Evolutionary conservation across 2,888 invertebrate species (phyloP).

Genomic region (Hymenopus coronatus): DNA sequence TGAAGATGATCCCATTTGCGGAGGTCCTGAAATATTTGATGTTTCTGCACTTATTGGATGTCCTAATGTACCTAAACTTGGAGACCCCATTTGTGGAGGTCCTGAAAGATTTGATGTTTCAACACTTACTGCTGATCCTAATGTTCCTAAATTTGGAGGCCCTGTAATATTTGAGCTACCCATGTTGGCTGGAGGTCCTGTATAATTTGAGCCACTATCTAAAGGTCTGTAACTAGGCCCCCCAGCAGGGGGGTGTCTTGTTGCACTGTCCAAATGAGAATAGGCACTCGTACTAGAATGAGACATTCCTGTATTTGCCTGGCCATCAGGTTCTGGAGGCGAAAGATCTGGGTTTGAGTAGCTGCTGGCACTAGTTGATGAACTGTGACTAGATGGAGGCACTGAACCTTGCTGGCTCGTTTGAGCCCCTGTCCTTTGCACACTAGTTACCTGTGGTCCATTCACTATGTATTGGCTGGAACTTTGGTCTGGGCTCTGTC

Average conservation of each 20-base stretch:
- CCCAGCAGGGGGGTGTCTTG: background rate
- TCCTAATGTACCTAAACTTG: too few relatives aligned
- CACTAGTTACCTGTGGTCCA: background rate
- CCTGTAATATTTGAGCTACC: too few relatives aligned
- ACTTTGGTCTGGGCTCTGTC: constrained; percentile 36
- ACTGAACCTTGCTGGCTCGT: too few relatives aligned
- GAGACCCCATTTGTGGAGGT: too few relatives aligned
- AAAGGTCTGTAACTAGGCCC: too few relatives aligned
- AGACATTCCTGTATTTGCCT: background rate
- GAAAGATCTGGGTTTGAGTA: background rate
- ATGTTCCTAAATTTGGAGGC: too few relatives aligned
- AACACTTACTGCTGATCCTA: background rate
- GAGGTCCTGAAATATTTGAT: too few relatives aligned
- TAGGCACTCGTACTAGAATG: background rate
- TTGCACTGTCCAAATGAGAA: background rate
- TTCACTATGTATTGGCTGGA: constrained; percentile 37
- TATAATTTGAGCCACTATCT: background rate
- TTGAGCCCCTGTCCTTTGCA: background rate
- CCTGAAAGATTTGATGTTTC: background rate
- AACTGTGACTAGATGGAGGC: background rate
- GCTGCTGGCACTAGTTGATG: too few relatives aligned
- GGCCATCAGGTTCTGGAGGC: background rate
- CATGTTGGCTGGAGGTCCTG: too few relatives aligned
- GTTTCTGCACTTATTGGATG: background rate
- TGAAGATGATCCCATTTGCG: too few relatives aligned